phyloP scores from a whole-genome alignment of 2,888 invertebrate species.

The Diarsia mendica region DNA sequence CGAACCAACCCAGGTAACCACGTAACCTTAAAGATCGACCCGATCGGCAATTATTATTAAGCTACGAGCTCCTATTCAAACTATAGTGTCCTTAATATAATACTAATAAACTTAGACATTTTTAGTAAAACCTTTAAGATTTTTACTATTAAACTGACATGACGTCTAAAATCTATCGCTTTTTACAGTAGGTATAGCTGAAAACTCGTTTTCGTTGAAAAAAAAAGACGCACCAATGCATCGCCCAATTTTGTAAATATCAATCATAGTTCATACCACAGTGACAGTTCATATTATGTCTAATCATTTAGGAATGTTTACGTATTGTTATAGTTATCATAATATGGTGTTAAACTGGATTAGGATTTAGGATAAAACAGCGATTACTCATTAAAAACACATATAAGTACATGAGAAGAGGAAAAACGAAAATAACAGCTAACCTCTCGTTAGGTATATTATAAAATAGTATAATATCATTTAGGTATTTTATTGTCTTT shows the following conservation, averaged over 20 bases:
- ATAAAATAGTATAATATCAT: neutral
- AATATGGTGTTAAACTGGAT: conserved; percentile 19
- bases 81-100: too few relatives aligned
- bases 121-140: too few relatives aligned
- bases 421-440: neutral
- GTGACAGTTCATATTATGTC: too few relatives aligned
- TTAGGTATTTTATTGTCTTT: neutral
- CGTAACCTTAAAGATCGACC: too few relatives aligned
- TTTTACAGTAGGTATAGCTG: neutral
- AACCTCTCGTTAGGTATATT: neutral
- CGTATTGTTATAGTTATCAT: neutral
- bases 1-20: too few relatives aligned
- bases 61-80: too few relatives aligned
- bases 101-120: too few relatives aligned
- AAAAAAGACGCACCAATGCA: neutral
- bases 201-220: neutral
- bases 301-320: neutral
- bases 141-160: neutral
- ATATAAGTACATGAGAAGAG: neutral
- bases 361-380: conserved; percentile 4
- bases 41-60: too few relatives aligned
- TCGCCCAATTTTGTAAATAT: neutral
- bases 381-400: neutral
- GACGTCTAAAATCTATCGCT: neutral
- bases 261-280: too few relatives aligned